Evolutionary conservation across 1,140 invertebrate species (phyloP).

Genomic region (Coelopa frigida): DNA sequence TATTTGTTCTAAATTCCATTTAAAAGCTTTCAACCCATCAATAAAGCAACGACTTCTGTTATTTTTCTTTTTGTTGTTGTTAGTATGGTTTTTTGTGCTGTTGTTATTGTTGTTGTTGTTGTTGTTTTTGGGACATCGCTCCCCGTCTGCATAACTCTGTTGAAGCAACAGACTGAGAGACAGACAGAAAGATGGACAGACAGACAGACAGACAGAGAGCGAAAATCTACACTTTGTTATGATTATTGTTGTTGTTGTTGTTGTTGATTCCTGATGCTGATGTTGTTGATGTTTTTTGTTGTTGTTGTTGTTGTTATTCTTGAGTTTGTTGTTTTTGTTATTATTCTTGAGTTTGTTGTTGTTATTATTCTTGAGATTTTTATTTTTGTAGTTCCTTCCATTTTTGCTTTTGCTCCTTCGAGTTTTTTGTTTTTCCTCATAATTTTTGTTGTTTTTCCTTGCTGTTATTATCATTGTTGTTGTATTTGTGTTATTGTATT

Average conservation of each 20-base stretch:
- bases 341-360: neutral
- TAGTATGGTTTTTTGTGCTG: neutral
- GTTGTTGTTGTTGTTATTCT: neutral
- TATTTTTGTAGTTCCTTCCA: neutral
- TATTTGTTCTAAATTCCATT: slow-evolving; percentile 7
- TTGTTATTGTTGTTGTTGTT: slow-evolving; percentile 2
- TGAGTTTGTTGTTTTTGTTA: no score
- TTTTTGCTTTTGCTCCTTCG: neutral
- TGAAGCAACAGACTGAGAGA: neutral
- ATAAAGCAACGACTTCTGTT: no score
- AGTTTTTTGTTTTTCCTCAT: no score
- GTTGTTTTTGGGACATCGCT: neutral
- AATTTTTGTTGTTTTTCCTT: no score
- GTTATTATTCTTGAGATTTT: neutral
- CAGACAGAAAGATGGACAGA: no score
- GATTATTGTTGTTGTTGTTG: neutral
- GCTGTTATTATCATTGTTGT: neutral
- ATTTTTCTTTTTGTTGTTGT: neutral
- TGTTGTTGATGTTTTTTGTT: slow-evolving; percentile 1
- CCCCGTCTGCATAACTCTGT: slow-evolving; percentile 2
- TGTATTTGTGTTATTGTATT: neutral
- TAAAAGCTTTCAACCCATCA: slow-evolving; percentile 10
- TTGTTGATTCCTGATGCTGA: neutral
- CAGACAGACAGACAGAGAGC: neutral
- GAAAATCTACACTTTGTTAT: neutral